These are phyloP conservation scores for Dolichomitus sp. DNA, from an alignment of 2,888 invertebrate genomes.

Conservation along the genomic window DNA sequence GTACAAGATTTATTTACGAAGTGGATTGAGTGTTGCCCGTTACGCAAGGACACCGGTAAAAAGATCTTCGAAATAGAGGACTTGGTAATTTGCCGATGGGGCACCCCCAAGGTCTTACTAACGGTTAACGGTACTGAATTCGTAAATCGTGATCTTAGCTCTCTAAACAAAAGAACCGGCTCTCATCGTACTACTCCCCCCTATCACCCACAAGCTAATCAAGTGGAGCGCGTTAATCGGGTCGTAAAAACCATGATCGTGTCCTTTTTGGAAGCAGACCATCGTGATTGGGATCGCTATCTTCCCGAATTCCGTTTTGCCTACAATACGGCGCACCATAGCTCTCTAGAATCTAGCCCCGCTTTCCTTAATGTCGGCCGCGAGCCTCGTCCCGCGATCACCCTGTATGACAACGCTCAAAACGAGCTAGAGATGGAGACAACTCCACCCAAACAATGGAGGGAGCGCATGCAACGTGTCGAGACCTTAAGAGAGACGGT, in stretches of 20 bases:
- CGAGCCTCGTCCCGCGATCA: not conserved
- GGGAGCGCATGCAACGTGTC: not conserved
- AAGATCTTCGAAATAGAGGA: not conserved
- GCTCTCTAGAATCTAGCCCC: not conserved
- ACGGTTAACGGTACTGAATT: constrained; percentile 49
- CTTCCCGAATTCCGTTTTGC: not conserved
- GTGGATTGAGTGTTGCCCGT: constrained; percentile 33
- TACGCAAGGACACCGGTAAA: constrained; percentile 59
- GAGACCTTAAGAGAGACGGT: not conserved
- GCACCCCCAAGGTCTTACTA: constrained; percentile 7
- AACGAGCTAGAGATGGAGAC: not conserved
- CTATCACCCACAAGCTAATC: constrained; percentile 42
- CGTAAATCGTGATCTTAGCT: not conserved
- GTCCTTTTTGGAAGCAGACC: not conserved
- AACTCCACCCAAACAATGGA: not conserved
- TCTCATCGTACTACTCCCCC: constrained; percentile 14
- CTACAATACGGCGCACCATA: not conserved
- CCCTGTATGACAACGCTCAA: not conserved
- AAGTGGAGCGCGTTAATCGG: constrained; percentile 22
- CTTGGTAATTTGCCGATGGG: constrained; percentile 5
- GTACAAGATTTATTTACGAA: constrained; percentile 34
- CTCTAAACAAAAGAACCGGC: not conserved
- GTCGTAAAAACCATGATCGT: constrained; percentile 15
- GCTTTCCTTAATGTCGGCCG: not conserved
- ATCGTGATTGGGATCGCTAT: not conserved